Percentiles rank a stretch among this genome's conserved stretches.
These are phyloP conservation scores for Macrobrachium rosenbergii DNA, from an alignment of 1,140 invertebrate genomes.

Conservation along the genomic window DNA sequence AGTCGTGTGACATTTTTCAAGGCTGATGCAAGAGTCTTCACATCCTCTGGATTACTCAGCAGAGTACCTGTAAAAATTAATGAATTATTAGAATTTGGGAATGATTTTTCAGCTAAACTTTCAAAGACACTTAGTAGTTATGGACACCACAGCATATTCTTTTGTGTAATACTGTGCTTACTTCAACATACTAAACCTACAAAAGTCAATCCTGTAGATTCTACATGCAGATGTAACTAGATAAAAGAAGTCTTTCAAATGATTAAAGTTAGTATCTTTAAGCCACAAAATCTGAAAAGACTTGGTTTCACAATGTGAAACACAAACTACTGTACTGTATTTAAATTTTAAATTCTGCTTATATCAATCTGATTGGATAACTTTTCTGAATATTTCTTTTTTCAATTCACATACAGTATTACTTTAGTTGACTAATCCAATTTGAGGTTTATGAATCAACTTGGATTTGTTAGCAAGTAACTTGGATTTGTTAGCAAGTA, in stretches of 20 bases:
- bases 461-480: too few relatives aligned
- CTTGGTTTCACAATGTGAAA: neutral
- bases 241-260: neutral
- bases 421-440: neutral
- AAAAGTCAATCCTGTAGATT: too few relatives aligned
- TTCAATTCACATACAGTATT: neutral
- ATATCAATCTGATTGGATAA: neutral
- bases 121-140: neutral
- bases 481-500: too few relatives aligned
- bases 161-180: too few relatives aligned
- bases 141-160: neutral
- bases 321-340: neutral
- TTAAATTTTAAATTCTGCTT: neutral
- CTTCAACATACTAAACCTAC: too few relatives aligned
- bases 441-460: too few relatives aligned
- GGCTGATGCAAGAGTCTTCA: slow-evolving; percentile 71
- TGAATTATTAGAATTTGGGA: neutral
- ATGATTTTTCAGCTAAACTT: neutral
- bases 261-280: neutral
- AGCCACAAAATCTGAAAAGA: neutral
- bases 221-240: neutral
- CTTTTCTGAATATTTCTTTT: neutral
- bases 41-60: slow-evolving; percentile 75
- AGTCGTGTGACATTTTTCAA: slow-evolving; percentile 75
- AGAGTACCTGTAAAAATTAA: slow-evolving; percentile 73